These are phyloP conservation scores for Crypturellus tataupa DNA, from an alignment of 2,797 vertebrate genomes.

Conservation along the genomic window DNA sequence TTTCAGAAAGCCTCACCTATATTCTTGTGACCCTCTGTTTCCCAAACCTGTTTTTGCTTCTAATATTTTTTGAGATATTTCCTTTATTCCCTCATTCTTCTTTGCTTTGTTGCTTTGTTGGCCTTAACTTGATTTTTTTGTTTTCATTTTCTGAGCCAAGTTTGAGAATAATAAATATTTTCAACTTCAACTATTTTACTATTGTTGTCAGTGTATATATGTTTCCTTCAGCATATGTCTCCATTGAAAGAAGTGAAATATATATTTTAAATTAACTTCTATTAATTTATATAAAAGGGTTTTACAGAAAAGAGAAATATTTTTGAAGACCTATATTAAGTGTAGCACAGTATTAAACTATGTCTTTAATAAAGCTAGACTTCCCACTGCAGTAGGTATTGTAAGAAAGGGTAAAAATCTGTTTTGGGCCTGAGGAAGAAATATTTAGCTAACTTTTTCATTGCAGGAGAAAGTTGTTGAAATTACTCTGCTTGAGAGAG, in stretches of 20 bases:
- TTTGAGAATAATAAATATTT: background rate
- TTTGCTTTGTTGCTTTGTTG: background rate
- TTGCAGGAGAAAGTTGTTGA: background rate
- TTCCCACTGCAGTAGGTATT: background rate
- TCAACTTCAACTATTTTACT: background rate
- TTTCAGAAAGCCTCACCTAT: background rate
- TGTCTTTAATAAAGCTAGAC: background rate
- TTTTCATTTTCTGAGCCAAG: background rate
- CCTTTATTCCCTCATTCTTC: background rate
- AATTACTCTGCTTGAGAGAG: background rate
- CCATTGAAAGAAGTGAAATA: background rate
- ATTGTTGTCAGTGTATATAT: background rate
- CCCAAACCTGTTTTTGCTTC: background rate
- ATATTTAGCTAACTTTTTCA: background rate
- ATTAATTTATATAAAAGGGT: no score
- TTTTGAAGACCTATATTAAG: background rate
- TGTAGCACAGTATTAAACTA: background rate
- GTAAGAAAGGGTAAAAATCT: background rate
- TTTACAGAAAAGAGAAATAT: background rate
- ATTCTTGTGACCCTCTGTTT: background rate
- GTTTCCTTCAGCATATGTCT: background rate
- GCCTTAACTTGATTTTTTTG: background rate
- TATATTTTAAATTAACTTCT: background rate
- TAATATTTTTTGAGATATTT: background rate
- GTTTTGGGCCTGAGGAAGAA: background rate